Evolutionary conservation across 1,140 invertebrate genomes (phyloP), one percentile per base, ranked within the genome.

Genomic region (Drosophila nasuta): DNA sequence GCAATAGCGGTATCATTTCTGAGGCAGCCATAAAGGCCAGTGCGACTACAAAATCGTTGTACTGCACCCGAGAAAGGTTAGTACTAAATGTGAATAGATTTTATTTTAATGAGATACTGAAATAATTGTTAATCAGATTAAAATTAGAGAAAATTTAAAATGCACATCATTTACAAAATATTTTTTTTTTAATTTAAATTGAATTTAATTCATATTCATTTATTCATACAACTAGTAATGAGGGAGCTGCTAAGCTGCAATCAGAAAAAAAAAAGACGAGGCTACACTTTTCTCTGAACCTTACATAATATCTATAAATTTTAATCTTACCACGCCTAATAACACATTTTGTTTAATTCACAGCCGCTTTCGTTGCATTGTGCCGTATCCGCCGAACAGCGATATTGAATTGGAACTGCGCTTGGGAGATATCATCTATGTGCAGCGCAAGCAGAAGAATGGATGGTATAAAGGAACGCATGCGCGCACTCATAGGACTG

Each of bases 401-500:
- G 97, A 98, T 76, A 97, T 97, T 87, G 97, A 98, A 92, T 82
- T 98, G 70, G 97, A 98, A 90, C 93, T 99, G 1, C 96, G 96
- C 74, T 95, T 98, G 13, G 97, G 97, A 20, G 98, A 99, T 89
- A 96, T 98, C 57, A 97, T 98, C 62, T 96, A 97, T 81, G 97
- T 98, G 3, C 96, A 97, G 87, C 97, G 97, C 79, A 98, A 98
- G 92, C 95, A 97, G 41, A 97, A 98, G 25, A 98, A 98, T 88
- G 98, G 98, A 10, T 99, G 98, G 98, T 98, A 97, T 91, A 98
- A 98, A 92, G 98, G 98, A 4, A 98, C 97, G 1, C 95, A 97
- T 77, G 96, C 98, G 82, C 94, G 97, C 51, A 98, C 97, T 1
- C 97, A 97, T 11, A 96, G 97, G 78, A 97, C 97, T 1, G 98